Evolutionary conservation across 2,113 vertebrate species (phyloP).

Genomic region (Dicerorhinus sumatrensis): DNA sequence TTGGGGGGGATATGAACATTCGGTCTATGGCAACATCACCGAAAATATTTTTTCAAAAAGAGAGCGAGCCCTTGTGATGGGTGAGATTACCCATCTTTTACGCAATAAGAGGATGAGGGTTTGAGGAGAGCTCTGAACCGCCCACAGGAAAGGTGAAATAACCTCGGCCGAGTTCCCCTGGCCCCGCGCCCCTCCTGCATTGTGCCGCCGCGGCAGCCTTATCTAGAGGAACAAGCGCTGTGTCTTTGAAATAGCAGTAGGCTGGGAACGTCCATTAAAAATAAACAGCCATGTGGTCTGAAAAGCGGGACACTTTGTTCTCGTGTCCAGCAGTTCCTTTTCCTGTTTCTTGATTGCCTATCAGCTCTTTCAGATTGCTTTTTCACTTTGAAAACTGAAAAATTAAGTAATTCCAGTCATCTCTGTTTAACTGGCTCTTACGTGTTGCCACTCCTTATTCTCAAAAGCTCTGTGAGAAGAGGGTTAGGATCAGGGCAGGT

Average conservation of each 20-base stretch:
- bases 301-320: slow-evolving; percentile 1
- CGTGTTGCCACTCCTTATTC: neutral
- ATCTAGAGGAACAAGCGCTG: neutral
- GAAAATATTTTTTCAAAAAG: neutral
- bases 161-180: neutral
- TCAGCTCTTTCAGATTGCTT: neutral
- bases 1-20: no score
- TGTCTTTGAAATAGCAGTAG: neutral
- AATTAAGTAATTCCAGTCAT: neutral
- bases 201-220: rapidly evolving
- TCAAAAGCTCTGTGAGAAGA: neutral
- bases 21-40: neutral
- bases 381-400: neutral
- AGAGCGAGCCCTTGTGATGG: neutral
- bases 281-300: neutral
- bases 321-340: neutral
- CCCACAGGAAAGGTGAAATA: neutral
- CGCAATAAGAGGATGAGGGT: neutral
- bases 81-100: neutral
- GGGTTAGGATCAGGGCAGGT: neutral
- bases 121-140: no score
- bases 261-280: neutral
- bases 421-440: neutral
- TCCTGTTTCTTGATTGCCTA: slow-evolving; percentile 21
- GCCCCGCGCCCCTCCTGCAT: no score